Evolutionary conservation across 2,888 invertebrate species (phyloP).

Genomic region (Nesidiocoris tenuis): DNA sequence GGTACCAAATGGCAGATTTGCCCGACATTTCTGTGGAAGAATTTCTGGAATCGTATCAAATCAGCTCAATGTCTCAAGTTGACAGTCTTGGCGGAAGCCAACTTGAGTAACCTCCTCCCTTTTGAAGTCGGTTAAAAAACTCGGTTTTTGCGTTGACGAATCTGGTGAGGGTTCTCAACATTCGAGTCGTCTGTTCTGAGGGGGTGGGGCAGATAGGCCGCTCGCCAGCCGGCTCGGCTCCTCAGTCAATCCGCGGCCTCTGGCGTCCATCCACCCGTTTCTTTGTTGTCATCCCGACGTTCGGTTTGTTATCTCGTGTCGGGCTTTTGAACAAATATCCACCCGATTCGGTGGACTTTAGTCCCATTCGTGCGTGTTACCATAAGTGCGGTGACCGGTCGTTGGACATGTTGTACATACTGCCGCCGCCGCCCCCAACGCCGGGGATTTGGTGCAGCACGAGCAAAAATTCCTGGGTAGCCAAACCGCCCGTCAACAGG

Average conservation of each 20-base stretch:
- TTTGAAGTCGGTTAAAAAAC: no score
- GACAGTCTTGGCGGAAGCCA: no score
- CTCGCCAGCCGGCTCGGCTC: constrained; percentile 19
- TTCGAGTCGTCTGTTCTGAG: neutral
- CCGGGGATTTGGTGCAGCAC: constrained; percentile 39
- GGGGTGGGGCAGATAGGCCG: constrained; percentile 6
- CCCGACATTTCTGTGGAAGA: no score
- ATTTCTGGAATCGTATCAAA: no score
- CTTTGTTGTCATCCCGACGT: neutral
- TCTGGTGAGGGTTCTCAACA: no score
- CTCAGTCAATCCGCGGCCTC: constrained; percentile 35
- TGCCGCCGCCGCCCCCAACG: constrained; percentile 56
- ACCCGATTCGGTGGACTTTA: no score
- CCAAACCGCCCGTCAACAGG: constrained; percentile 54
- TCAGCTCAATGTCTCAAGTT: no score
- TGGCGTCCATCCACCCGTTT: neutral
- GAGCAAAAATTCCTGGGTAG: constrained; percentile 52
- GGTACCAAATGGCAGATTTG: no score
- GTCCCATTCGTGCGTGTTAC: neutral
- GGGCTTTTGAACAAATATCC: neutral
- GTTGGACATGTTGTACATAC: constrained; percentile 57
- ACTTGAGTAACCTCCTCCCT: no score
- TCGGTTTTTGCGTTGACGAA: no score
- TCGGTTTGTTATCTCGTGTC: neutral
- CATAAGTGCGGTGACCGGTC: neutral